Evolutionary conservation across 2,888 invertebrate genomes (phyloP).

Genomic region (Horisme vitalbata): DNA sequence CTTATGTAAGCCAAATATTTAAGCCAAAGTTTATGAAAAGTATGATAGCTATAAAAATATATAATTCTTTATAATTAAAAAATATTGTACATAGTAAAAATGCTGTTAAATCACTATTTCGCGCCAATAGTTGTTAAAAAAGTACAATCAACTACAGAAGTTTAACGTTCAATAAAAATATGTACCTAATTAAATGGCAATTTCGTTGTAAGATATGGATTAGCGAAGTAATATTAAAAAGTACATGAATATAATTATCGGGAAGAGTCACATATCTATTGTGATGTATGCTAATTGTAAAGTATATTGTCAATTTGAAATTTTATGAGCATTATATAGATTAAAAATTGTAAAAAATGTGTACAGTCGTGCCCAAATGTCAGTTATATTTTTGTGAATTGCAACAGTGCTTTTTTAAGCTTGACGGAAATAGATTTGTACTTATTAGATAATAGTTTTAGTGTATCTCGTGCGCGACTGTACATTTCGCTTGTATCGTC

Average conservation of each 20-base stretch:
- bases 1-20: slow-evolving; percentile 69
- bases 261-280: slow-evolving; percentile 64
- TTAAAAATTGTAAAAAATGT: slow-evolving; percentile 28
- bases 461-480: slow-evolving; percentile 55
- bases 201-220: slow-evolving; percentile 21
- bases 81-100: slow-evolving; percentile 35
- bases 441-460: slow-evolving; percentile 45
- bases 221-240: slow-evolving; percentile 34
- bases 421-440: slow-evolving; percentile 55
- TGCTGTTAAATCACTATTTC: slow-evolving; percentile 40
- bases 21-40: slow-evolving; percentile 70
- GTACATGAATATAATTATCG: slow-evolving; percentile 35
- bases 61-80: too few species aligned
- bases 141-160: slow-evolving; percentile 62
- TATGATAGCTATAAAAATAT: slow-evolving; percentile 31
- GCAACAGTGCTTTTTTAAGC: slow-evolving; percentile 48
- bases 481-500: slow-evolving; percentile 52
- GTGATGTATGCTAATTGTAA: slow-evolving; percentile 37
- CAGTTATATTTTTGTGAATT: slow-evolving; percentile 57
- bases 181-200: slow-evolving; percentile 19
- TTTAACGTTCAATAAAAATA: slow-evolving; percentile 45
- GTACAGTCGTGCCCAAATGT: slow-evolving; percentile 63
- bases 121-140: slow-evolving; percentile 47
- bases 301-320: slow-evolving; percentile 52
- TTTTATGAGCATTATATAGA: slow-evolving; percentile 41